Evolutionary conservation across 1,140 invertebrate species (phyloP).

Genomic region (Antheraea pernyi): DNA sequence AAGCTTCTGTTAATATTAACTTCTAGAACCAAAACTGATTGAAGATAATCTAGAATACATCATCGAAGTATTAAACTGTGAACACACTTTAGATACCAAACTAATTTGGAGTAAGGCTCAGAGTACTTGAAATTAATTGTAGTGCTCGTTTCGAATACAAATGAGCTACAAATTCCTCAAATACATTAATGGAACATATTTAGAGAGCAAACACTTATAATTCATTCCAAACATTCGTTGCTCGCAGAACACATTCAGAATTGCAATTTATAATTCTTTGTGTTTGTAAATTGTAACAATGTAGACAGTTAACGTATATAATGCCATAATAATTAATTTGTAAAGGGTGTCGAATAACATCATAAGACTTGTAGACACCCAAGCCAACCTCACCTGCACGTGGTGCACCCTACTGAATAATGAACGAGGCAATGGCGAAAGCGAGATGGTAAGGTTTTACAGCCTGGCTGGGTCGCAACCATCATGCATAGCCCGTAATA

Average conservation of each 20-base stretch:
- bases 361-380: too few species aligned
- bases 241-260: background rate
- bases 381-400: too few species aligned
- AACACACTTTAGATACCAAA: conserved; percentile 11
- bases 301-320: background rate
- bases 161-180: conserved; percentile 8
- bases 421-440: too few species aligned
- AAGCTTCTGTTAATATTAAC: too few species aligned
- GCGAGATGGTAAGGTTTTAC: too few species aligned
- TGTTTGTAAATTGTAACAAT: background rate
- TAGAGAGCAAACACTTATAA: background rate
- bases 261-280: background rate
- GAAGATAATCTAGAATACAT: too few species aligned
- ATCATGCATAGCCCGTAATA: too few species aligned
- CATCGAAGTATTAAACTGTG: too few species aligned
- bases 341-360: too few species aligned
- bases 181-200: background rate
- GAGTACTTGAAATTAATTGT: background rate
- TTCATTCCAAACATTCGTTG: background rate
- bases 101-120: conserved; percentile 23
- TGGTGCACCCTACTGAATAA: too few species aligned
- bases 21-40: too few species aligned
- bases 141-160: conserved; percentile 18
- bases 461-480: too few species aligned
- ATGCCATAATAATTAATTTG: background rate